Conservation (phyloP, 2,797 vertebrate species). For the Spatula clypeata region DNA sequence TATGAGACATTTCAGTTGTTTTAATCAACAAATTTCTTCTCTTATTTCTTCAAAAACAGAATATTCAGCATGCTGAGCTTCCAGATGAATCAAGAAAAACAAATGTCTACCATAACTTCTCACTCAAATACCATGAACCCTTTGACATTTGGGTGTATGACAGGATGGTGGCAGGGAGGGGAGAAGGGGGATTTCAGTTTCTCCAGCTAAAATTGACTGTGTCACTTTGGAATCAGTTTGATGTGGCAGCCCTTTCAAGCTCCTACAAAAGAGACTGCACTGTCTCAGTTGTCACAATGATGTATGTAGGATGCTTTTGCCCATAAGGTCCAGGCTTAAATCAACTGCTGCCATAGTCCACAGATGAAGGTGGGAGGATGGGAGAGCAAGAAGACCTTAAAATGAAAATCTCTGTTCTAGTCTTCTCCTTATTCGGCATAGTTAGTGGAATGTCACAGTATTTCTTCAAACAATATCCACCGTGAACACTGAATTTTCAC, state of each 20-base stretch:
- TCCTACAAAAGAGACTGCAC: background rate
- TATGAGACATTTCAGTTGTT: background rate
- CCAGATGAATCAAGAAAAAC: background rate
- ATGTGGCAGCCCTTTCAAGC: background rate
- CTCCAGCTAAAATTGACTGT: background rate
- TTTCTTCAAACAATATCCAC: background rate
- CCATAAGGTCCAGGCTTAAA: background rate
- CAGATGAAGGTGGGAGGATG: fast-evolving
- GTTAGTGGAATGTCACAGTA: background rate
- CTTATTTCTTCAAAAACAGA: background rate
- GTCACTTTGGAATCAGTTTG: fast-evolving
- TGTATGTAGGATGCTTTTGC: background rate
- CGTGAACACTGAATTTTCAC: background rate
- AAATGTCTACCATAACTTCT: background rate
- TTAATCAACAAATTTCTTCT: background rate
- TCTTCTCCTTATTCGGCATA: background rate
- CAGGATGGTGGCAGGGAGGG: fast-evolving
- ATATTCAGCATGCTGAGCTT: background rate
- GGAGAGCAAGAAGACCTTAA: background rate
- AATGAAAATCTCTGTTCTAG: background rate
- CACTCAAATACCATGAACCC: background rate
- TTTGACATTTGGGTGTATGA: background rate
- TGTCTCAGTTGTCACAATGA: background rate
- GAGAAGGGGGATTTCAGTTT: background rate
- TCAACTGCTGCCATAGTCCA: background rate